Evolutionary conservation across 2,113 vertebrate species (phyloP), one percentile per base, ranked within the genome.

Genomic region (Rynchops niger): DNA sequence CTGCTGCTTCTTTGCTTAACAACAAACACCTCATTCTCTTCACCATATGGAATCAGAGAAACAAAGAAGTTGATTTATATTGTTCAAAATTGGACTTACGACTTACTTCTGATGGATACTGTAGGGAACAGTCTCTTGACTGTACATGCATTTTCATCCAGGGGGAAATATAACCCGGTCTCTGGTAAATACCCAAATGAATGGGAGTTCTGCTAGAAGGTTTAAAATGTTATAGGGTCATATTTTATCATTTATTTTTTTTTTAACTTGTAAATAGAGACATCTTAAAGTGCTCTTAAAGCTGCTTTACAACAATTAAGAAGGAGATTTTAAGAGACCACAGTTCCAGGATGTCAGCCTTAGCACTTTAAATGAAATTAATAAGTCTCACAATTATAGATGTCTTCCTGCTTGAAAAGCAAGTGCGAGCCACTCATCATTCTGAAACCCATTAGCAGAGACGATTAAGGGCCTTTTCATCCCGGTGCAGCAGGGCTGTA

Each of bases 281-380:
- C 65, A 82, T 56, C 56, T 88, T 85, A 82, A 93, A 95, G 79
- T 94, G 90, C 94, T 93, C 74, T 94, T 82, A 70, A 66, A 82
- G 66, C 70, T 74, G 79, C 86, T 94, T 81, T 70, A 42, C n/a
- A 87, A 74, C 86, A 94, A 92, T 82, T 90, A 94, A 82, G 82
- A 73, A 53, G 69, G 76, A 45, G 82, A 42, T 81, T 94, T 95
- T 90, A 94, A 94, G 78, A 95, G 82, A 69, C 94, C 92, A 36
- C 89, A 94, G 79, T 65, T 92, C n/a, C 86, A 94, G 89, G 74
- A 88, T 94, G 89, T 88, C 94, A 92, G 79, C 89, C 53, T 34
- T 87, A 58, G 86, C 86, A 70, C 82, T 96, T 82, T 40, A 82
- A 74, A 43, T 65, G 36, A 82, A 92, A 87, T 89, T 72, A 94